These are phyloP conservation scores for Strigops habroptila DNA, from an alignment of 2,113 vertebrate genomes.

Conservation along the genomic window DNA sequence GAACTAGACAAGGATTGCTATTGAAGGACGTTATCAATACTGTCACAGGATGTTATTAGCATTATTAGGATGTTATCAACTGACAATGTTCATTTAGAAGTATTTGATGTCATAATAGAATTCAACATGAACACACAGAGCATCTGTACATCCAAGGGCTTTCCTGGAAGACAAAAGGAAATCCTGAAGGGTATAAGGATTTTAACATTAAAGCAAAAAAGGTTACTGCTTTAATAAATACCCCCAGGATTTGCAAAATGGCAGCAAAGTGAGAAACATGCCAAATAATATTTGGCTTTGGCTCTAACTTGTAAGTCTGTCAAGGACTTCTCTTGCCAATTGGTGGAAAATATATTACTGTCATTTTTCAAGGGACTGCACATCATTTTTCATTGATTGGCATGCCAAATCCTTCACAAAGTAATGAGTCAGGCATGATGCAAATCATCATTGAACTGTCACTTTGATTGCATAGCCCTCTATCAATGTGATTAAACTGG, in stretches of 20 bases:
- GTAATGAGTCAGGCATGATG: constrained; percentile 79
- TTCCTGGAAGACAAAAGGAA: constrained; percentile 11
- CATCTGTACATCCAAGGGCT: not conserved
- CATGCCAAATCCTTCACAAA: constrained; percentile 80
- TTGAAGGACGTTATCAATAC: not conserved
- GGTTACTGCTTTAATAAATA: constrained; percentile 53
- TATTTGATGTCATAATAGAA: not conserved
- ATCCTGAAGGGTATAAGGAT: not conserved
- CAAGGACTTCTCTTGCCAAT: constrained; percentile 73
- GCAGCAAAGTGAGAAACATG: constrained; percentile 46
- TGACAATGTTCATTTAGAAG: not conserved
- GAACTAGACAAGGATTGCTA: not conserved
- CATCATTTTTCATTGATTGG: constrained; percentile 80
- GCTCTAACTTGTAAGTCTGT: constrained; percentile 70
- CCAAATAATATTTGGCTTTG: constrained; percentile 74
- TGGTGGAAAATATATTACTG: constrained; percentile 79
- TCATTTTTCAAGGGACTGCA: constrained; percentile 72
- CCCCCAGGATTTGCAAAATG: constrained; percentile 54
- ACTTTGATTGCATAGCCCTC: constrained; percentile 80
- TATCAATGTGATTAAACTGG: constrained; percentile 78
- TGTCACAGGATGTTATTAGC: not conserved
- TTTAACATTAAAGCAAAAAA: constrained; percentile 38
- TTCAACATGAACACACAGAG: not conserved
- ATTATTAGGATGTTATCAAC: not conserved
- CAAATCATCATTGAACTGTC: constrained; percentile 80